Base-by-base conservation (phyloP, 2,888 invertebrate species). In the Itoplectis maculator region DNA sequence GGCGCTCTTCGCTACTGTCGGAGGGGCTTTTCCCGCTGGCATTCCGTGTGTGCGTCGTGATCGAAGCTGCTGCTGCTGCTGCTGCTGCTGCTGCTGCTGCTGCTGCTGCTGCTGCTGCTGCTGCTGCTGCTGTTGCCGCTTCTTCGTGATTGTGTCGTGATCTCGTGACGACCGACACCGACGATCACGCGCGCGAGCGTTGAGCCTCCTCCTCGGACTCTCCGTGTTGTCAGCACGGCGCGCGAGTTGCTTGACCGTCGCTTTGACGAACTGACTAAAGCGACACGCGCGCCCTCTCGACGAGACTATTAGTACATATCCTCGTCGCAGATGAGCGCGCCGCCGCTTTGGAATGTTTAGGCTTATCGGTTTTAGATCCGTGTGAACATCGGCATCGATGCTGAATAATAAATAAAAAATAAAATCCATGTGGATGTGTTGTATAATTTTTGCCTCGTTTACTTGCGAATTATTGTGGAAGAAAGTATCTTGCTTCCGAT, bases 111-210 rank as follows among this genome's bases (percentile, higher is more conserved):
- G 54, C 47, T 45, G 49, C 35, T 68, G 74, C 29, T 29, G 29
- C 29, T 29, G 29, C 29, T 29, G 29, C 29, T 29, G 29, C 29
- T 29, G 29, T 5, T 29, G 49, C 35, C 61, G 74, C 75, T 85
- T 86, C 84, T 83, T 84, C 83, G 83, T 85, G 83, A 87, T 87
- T 87, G 83, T 86, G 84, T 56, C 80, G 75, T 84, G 84, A 85
- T 85, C 83, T 86, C 87, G 81, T 86, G 86, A 86, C 85, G 59
- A 29, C n/a, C 15, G 13, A 59, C 59, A 59, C 35, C 23, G 45
- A 23, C 72, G 70, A 45, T 42, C 56, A 45, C 70, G 68, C 29
- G 29, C 29, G 29, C 29, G n/a, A n/a, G 56, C 59, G 66, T 66
- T 66, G 59, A 66, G 23, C 35, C 63, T 63, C n/a, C 29, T 29